Evolutionary conservation across 1,140 invertebrate genomes (phyloP).

Genomic region (Papilio glaucus): DNA sequence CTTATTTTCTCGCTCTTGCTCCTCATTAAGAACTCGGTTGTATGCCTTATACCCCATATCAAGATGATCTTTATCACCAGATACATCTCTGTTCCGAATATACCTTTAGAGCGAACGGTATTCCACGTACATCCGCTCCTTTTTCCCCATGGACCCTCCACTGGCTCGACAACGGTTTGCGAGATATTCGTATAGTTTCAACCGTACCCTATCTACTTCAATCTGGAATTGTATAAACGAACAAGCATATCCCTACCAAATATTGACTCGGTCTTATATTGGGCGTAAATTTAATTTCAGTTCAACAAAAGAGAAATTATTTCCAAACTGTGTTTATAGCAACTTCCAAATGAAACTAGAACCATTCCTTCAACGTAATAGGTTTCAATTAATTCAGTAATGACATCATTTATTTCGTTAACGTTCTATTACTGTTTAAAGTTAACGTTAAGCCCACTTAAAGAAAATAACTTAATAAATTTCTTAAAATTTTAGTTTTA

Average conservation of each 20-base stretch:
- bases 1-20: too few species aligned
- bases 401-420: conserved; percentile 16
- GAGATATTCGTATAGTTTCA: too few species aligned
- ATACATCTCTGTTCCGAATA: too few species aligned
- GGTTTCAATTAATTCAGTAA: conserved; percentile 15
- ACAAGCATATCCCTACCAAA: too few species aligned
- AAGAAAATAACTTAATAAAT: background rate
- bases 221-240: too few species aligned
- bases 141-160: too few species aligned
- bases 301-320: background rate
- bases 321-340: background rate
- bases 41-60: too few species aligned
- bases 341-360: background rate
- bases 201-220: too few species aligned
- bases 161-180: background rate
- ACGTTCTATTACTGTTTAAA: background rate
- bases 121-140: too few species aligned
- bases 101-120: too few species aligned
- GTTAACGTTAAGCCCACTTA: background rate
- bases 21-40: too few species aligned
- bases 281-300: background rate
- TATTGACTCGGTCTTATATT: background rate
- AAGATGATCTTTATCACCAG: too few species aligned
- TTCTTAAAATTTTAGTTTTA: background rate
- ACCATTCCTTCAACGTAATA: conserved; percentile 11